A percentile compares a stretch with the other conserved stretches of the same genome.
Conservation (phyloP, 1,140 invertebrate genomes). For the Bombus superbus region DNA sequence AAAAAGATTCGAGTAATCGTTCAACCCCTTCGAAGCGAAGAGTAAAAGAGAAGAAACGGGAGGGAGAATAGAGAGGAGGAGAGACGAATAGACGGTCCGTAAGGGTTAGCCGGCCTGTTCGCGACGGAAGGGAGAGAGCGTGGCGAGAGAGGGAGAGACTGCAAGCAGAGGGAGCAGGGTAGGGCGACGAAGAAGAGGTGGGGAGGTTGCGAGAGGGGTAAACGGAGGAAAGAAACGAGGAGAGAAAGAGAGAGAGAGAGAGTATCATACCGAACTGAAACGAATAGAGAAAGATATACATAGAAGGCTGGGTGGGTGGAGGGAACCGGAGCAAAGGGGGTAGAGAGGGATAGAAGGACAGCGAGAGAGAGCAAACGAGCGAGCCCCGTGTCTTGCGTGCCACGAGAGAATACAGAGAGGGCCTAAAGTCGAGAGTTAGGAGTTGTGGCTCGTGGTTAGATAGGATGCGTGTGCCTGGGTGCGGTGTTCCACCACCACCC, state of each 20-base stretch:
- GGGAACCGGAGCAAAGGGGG: not conserved
- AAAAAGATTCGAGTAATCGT: no score
- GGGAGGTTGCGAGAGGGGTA: not conserved
- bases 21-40: not conserved
- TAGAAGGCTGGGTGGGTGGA: not conserved
- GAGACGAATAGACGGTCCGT: conserved; percentile 5
- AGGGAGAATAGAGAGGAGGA: not conserved
- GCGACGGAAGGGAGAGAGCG: conserved; percentile 14
- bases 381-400: conserved; percentile 35
- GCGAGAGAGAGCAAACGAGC: conserved; percentile 20
- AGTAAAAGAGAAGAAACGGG: conserved; percentile 3
- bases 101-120: conserved; percentile 24
- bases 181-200: not conserved
- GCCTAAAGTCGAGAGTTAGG: conserved; percentile 72
- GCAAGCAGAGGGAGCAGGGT: conserved; percentile 3
- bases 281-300: not conserved
- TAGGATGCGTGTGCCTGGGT: conserved; percentile 83
- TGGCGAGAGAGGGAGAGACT: conserved; percentile 37
- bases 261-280: conserved; percentile 2
- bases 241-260: not conserved
- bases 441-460: conserved; percentile 77
- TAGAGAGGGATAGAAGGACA: not conserved
- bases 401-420: conserved; percentile 56
- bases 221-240: not conserved
- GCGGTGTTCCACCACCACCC: conserved; percentile 78